These are phyloP conservation scores for Tenthredo scrophulariae DNA, from an alignment of 2,888 invertebrate species.

Conservation along the genomic window DNA sequence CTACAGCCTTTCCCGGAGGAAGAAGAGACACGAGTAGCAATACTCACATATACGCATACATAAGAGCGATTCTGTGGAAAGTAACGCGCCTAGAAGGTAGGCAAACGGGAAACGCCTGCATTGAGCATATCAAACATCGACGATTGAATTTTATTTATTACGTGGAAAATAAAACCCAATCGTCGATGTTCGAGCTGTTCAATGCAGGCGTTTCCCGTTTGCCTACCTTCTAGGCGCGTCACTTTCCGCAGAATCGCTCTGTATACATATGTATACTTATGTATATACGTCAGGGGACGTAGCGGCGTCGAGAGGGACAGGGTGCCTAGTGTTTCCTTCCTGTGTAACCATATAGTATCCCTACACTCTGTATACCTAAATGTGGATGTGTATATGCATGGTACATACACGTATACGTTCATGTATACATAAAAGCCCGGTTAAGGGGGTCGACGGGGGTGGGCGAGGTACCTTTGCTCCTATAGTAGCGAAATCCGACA, in stretches of 20 bases:
- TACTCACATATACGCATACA: neutral
- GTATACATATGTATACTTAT: neutral
- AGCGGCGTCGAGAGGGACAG: constrained; percentile 58
- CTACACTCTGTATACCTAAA: constrained; percentile 55
- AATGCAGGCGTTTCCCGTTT: no score
- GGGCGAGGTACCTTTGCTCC: constrained; percentile 57
- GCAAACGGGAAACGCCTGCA: no score
- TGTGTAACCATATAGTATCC: constrained; percentile 75
- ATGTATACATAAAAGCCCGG: neutral
- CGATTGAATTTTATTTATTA: no score
- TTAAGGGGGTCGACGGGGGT: neutral
- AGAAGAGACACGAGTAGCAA: constrained; percentile 9
- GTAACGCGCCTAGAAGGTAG: no score
- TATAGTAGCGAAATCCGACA: constrained; percentile 71
- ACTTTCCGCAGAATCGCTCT: no score
- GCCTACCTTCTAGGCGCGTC: no score
- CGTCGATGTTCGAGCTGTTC: no score
- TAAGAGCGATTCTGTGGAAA: no score
- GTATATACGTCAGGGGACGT: neutral
- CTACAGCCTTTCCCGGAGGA: constrained; percentile 6
- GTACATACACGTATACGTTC: neutral
- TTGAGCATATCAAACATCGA: no score
- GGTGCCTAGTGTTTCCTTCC: constrained; percentile 76
- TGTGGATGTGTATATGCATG: neutral
- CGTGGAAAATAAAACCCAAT: no score